phyloP scores from a whole-genome alignment of 1,140 invertebrate species.

The Euwallacea similis region DNA sequence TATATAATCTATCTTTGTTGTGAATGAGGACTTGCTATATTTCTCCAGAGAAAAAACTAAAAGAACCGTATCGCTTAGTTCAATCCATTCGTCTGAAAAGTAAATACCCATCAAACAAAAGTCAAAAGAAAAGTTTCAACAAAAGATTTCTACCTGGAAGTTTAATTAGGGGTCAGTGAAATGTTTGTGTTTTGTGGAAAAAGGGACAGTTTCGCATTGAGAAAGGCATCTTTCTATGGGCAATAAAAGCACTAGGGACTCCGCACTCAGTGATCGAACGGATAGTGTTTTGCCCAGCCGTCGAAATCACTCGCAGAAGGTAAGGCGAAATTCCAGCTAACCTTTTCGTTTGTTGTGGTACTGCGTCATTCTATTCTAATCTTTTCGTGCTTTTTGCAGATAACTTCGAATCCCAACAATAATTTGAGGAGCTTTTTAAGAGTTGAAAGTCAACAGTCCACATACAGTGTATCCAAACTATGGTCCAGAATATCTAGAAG shows the following conservation, averaged over 20 bases:
- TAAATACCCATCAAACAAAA: constrained; percentile 19
- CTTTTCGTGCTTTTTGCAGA: constrained; percentile 24
- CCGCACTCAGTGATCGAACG: constrained; percentile 32
- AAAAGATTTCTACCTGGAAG: constrained; percentile 40
- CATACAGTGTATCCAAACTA: constrained; percentile 38
- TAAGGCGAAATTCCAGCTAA: constrained; percentile 38
- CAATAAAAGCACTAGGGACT: constrained; percentile 42
- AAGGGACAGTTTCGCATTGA: constrained; percentile 27
- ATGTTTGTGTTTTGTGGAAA: constrained; percentile 39
- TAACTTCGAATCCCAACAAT: constrained; percentile 23
- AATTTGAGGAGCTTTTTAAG: constrained; percentile 44
- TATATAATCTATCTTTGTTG: too few relatives aligned
- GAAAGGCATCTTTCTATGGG: constrained; percentile 44
- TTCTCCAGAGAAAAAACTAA: too few relatives aligned
- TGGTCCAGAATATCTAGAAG: constrained; percentile 43
- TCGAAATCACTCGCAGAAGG: constrained; percentile 41
- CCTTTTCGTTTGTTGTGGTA: constrained; percentile 40
- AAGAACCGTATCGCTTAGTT: too few relatives aligned
- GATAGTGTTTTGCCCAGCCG: constrained; percentile 39
- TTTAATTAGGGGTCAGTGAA: constrained; percentile 47
- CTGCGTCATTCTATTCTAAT: constrained; percentile 41
- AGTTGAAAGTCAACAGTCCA: constrained; percentile 42
- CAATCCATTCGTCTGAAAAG: not conserved
- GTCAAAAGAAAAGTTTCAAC: constrained; percentile 37
- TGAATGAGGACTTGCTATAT: too few relatives aligned